phyloP scores from a whole-genome alignment of 2,113 vertebrate species.

The Cathartes aura region DNA sequence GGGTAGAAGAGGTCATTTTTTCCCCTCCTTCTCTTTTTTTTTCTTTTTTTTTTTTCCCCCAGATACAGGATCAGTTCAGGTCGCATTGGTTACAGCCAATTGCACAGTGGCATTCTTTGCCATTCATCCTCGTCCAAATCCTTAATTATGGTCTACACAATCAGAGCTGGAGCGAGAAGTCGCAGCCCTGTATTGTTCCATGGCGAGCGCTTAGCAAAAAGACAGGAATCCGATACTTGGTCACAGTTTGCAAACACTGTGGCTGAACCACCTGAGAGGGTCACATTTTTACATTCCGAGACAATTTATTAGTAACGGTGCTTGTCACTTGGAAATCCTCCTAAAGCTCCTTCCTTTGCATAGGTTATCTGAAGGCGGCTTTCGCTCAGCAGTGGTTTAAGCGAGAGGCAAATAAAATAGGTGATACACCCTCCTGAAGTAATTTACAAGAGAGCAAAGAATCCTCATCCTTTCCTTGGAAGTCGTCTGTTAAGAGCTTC shows the following conservation, averaged over 20 bases:
- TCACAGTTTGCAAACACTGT: conserved; percentile 87
- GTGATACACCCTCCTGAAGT: background rate
- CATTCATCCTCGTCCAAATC: conserved; percentile 60
- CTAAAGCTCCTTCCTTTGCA: conserved; percentile 10
- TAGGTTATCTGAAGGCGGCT: background rate
- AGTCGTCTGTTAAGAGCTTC: background rate
- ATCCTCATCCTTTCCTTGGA: background rate
- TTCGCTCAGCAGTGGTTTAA: conserved; percentile 39
- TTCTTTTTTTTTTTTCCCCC: background rate
- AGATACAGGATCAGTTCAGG: conserved; percentile 48
- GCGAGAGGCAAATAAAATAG: conserved; percentile 17
- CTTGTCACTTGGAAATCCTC: conserved; percentile 68
- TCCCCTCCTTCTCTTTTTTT: background rate
- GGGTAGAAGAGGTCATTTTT: conserved; percentile 44
- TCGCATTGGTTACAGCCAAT: conserved; percentile 65
- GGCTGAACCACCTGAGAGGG: conserved; percentile 72
- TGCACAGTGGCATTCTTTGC: conserved; percentile 57
- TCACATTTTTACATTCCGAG: conserved; percentile 74
- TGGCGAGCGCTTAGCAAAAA: conserved; percentile 65
- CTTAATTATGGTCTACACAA: conserved; percentile 55
- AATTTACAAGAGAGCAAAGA: background rate
- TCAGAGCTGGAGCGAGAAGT: conserved; percentile 32
- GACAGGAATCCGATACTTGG: conserved; percentile 75
- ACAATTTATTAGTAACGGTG: conserved; percentile 70
- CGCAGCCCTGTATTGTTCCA: conserved; percentile 58